Percentiles rank a stretch among this genome's conserved stretches.
These are phyloP conservation scores for Parapsyche elsis DNA, from an alignment of 1,140 invertebrate species.

Conservation along the genomic window DNA sequence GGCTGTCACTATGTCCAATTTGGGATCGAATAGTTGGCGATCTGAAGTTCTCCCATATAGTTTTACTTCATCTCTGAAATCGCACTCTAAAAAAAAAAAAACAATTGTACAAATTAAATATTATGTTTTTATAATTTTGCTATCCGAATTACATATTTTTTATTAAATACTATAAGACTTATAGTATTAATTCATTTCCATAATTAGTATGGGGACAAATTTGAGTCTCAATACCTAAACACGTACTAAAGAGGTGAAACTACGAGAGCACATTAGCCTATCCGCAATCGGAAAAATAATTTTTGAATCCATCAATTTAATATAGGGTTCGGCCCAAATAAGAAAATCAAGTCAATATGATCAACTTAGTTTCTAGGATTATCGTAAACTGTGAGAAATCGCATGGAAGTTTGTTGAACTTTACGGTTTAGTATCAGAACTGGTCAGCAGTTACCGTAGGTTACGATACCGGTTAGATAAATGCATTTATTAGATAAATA, in stretches of 20 bases:
- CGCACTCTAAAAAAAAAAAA: slow-evolving; percentile 34
- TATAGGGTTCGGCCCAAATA: too few species aligned
- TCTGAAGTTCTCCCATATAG: slow-evolving; percentile 16
- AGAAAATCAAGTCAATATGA: too few species aligned
- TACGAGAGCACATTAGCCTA: too few species aligned
- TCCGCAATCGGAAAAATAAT: too few species aligned
- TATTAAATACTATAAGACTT: too few species aligned
- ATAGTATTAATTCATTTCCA: too few species aligned
- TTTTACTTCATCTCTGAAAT: background rate
- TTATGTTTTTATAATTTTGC: background rate
- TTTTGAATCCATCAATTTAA: too few species aligned
- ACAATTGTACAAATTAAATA: slow-evolving; percentile 7
- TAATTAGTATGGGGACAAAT: too few species aligned
- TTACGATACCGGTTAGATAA: slow-evolving; percentile 10
- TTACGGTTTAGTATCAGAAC: background rate
- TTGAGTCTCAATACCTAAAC: too few species aligned
- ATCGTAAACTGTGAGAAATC: background rate
- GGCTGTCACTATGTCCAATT: background rate
- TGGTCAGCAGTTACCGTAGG: background rate
- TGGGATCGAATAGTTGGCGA: background rate
- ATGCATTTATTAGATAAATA: slow-evolving; percentile 14
- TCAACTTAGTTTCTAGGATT: too few species aligned
- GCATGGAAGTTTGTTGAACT: background rate
- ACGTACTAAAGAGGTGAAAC: too few species aligned
- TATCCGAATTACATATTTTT: too few species aligned